These are phyloP conservation scores for Tineola bisselliella DNA, from an alignment of 2,888 invertebrate genomes.

Conservation along the genomic window DNA sequence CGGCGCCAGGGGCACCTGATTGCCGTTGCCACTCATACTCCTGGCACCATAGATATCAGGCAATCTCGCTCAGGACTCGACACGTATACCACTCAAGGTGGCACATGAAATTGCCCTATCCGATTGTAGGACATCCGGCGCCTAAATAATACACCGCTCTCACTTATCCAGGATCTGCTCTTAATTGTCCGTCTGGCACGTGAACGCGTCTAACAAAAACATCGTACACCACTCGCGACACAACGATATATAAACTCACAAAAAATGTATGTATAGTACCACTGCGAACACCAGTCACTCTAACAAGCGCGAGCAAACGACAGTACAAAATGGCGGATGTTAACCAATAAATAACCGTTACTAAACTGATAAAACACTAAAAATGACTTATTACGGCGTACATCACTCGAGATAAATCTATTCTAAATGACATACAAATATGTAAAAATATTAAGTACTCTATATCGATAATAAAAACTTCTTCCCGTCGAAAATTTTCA, in stretches of 20 bases:
- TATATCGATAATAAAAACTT: not conserved
- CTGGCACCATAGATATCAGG: slow-evolving; percentile 68
- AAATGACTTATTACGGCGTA: not conserved
- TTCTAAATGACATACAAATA: not conserved
- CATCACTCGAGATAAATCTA: not conserved
- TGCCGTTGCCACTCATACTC: slow-evolving; percentile 73
- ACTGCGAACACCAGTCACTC: slow-evolving; percentile 58
- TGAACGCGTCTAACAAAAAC: slow-evolving; percentile 57
- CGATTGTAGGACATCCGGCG: slow-evolving; percentile 68
- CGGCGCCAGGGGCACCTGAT: slow-evolving; percentile 71
- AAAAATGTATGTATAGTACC: slow-evolving; percentile 54
- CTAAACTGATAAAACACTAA: slow-evolving; percentile 36
- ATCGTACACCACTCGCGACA: slow-evolving; percentile 54
- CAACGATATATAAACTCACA: slow-evolving; percentile 48
- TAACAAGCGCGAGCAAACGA: slow-evolving; percentile 46
- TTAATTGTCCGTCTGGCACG: not conserved
- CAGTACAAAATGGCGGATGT: slow-evolving; percentile 68
- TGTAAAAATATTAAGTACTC: slow-evolving; percentile 6
- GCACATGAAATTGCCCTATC: slow-evolving; percentile 67
- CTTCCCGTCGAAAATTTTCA: slow-evolving; percentile 31
- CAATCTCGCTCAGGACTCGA: slow-evolving; percentile 21
- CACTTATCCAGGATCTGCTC: slow-evolving; percentile 17
- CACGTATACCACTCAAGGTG: slow-evolving; percentile 71
- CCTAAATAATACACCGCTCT: slow-evolving; percentile 52
- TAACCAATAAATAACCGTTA: slow-evolving; percentile 67